A percentile compares a stretch with the other conserved stretches of the same genome.
These are phyloP conservation scores for Aradophagus sp. DNA, from an alignment of 1,140 invertebrate species.

Conservation along the genomic window DNA sequence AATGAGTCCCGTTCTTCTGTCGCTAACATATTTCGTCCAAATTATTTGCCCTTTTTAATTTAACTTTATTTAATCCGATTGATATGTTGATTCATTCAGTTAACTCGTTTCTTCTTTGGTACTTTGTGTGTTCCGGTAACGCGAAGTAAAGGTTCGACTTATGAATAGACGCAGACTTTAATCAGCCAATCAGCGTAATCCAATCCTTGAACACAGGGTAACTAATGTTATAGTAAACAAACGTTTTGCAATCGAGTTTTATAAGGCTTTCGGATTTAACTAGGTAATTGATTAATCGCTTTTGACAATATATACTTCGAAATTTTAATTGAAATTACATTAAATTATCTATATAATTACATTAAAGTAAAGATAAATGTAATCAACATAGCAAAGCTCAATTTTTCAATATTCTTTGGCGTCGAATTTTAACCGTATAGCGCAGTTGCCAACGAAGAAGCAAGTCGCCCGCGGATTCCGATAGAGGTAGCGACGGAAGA, in stretches of 20 bases:
- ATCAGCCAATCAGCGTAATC: constrained; percentile 33
- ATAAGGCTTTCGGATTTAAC: constrained; percentile 5
- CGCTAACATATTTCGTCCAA: no score
- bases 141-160: no score
- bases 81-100: no score
- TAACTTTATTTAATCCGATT: no score
- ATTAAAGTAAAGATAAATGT: no score
- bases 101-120: no score
- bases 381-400: no score
- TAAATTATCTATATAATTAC: no score
- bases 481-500: constrained; percentile 8
- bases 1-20: constrained; percentile 18
- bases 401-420: no score
- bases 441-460: neutral
- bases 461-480: neutral
- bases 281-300: constrained; percentile 13
- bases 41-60: no score
- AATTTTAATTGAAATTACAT: neutral
- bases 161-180: no score
- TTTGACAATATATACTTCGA: constrained; percentile 25
- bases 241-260: constrained; percentile 2
- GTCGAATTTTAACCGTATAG: constrained; percentile 5
- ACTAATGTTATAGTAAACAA: constrained; percentile 1
- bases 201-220: constrained; percentile 34
- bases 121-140: no score